phyloP scores from a whole-genome alignment of 2,888 invertebrate species.

The Ochropleura plecta region DNA sequence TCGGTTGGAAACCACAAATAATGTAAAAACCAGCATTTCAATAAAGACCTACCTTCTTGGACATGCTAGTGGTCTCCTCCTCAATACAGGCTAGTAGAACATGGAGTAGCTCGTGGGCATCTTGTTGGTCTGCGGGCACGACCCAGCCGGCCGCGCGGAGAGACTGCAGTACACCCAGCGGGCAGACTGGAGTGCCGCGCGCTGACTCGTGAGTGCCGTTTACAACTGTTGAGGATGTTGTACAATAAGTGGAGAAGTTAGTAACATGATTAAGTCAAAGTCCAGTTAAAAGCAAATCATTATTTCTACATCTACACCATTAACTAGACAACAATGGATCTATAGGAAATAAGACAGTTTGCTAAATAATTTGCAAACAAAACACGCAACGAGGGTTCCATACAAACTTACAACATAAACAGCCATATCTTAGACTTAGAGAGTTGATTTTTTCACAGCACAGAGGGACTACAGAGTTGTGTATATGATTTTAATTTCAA shows the following conservation, averaged over 20 bases:
- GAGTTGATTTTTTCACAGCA: too few relatives aligned
- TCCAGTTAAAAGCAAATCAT: neutral
- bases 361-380: neutral
- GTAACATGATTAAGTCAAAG: neutral
- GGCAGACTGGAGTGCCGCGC: conserved; percentile 90
- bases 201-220: conserved; percentile 93
- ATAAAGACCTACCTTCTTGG: conserved; percentile 88
- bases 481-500: too few relatives aligned
- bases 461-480: too few relatives aligned
- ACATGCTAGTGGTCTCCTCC: conserved; percentile 93
- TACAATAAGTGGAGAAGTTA: neutral
- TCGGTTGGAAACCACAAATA: neutral
- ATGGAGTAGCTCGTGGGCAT: conserved; percentile 98
- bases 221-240: conserved; percentile 89
- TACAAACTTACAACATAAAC: too few relatives aligned
- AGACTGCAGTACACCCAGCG: conserved; percentile 92
- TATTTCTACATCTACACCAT: neutral
- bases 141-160: conserved; percentile 95
- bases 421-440: too few relatives aligned
- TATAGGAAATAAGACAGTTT: neutral
- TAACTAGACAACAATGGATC: neutral
- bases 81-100: conserved; percentile 97
- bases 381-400: neutral
- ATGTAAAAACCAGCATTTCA: too few relatives aligned
- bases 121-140: conserved; percentile 97